Conservation (phyloP, 2,888 invertebrate genomes). For the Philhelius pedissequus region DNA sequence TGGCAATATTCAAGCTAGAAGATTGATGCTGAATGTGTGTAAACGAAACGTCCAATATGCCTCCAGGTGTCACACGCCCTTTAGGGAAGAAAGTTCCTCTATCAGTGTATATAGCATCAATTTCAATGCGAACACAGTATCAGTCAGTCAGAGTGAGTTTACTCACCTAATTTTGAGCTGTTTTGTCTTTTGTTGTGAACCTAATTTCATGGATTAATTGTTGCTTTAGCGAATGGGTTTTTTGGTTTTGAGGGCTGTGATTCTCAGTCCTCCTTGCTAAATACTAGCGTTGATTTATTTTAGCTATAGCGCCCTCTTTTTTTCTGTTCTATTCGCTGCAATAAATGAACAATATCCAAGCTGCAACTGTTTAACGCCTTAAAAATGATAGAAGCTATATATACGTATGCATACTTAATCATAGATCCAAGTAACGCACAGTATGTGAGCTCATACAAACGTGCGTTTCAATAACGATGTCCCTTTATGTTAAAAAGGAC, state of each 20-base stretch:
- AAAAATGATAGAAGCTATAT: slow-evolving; percentile 20
- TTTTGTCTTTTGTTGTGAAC: slow-evolving; percentile 60
- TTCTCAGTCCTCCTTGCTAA: slow-evolving; percentile 42
- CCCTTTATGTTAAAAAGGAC: slow-evolving; percentile 37
- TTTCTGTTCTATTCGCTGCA: slow-evolving; percentile 19
- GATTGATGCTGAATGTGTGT: slow-evolving; percentile 45
- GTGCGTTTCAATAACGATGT: slow-evolving; percentile 25
- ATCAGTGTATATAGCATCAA: slow-evolving; percentile 33
- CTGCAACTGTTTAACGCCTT: slow-evolving; percentile 55
- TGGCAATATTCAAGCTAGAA: slow-evolving; percentile 46
- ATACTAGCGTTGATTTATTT: slow-evolving; percentile 60
- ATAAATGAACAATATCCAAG: slow-evolving; percentile 61
- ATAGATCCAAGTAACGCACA: neutral
- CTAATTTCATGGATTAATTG: slow-evolving; percentile 69
- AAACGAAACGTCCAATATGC: slow-evolving; percentile 34
- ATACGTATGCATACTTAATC: neutral
- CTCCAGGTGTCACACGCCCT: slow-evolving; percentile 69
- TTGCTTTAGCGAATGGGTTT: slow-evolving; percentile 52
- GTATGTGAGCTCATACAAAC: slow-evolving; percentile 16
- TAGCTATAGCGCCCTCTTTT: slow-evolving; percentile 40
- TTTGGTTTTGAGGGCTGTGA: slow-evolving; percentile 59
- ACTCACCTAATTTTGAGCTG: neutral
- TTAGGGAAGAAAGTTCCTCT: slow-evolving; percentile 22
- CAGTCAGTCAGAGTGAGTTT: slow-evolving; percentile 4
- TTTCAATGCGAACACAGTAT: slow-evolving; percentile 47